Percentiles rank a stretch among this genome's conserved stretches.
phyloP scores from a whole-genome alignment of 2,888 invertebrate species.

The Mythimna pallens region DNA sequence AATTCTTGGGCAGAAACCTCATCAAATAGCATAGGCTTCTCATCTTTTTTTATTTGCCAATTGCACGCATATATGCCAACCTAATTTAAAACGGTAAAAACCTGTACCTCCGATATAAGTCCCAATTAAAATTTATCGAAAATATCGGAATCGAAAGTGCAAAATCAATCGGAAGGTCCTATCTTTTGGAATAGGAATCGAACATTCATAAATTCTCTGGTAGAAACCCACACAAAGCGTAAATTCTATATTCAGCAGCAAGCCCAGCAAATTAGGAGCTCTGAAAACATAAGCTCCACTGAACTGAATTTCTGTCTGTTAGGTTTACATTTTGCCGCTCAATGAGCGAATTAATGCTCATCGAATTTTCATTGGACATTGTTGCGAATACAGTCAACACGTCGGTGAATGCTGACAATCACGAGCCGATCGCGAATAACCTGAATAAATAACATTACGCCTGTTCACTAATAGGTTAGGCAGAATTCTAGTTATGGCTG shows the following conservation, averaged over 20 bases:
- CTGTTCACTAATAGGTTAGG: neutral
- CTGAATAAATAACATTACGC: neutral
- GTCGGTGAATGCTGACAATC: conserved; percentile 14
- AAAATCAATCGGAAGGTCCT: no score
- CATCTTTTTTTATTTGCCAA: no score
- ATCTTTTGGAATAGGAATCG: no score
- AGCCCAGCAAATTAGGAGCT: neutral
- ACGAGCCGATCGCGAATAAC: conserved; percentile 1
- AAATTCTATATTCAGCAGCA: neutral
- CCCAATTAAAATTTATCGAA: no score
- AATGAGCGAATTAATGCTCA: conserved; percentile 23
- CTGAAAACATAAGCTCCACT: neutral
- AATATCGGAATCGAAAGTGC: no score
- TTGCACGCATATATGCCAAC: no score
- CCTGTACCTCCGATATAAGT: no score
- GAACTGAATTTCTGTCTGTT: conserved; percentile 9
- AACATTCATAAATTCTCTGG: no score
- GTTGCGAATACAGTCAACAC: conserved; percentile 4
- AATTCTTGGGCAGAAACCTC: no score
- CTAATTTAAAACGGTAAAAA: no score
- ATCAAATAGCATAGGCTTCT: no score
- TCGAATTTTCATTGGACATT: conserved; percentile 18
- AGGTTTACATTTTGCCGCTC: conserved; percentile 24
- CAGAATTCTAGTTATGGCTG: neutral
- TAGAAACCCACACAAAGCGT: neutral